Conservation (phyloP, 2,113 vertebrate species). For the Spilogale gracilis region DNA sequence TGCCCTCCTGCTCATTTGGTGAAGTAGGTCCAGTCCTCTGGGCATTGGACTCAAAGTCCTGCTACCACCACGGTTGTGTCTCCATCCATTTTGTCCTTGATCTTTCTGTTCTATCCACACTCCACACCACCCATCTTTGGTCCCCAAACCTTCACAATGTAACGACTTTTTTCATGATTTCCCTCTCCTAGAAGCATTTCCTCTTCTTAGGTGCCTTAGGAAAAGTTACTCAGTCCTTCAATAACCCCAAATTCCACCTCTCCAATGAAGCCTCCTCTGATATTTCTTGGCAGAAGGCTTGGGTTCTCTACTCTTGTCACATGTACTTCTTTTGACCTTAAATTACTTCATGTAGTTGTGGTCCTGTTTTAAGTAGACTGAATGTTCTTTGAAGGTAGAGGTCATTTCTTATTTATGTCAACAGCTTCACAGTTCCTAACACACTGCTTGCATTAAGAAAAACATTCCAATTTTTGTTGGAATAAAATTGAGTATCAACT, state of each 20-base stretch:
- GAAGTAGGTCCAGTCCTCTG: neutral
- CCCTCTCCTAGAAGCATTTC: neutral
- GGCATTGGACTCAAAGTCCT: neutral
- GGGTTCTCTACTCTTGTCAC: neutral
- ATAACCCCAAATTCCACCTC: neutral
- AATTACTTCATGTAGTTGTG: neutral
- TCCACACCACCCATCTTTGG: neutral
- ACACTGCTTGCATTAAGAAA: neutral
- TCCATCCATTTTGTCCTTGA: neutral
- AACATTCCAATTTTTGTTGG: neutral
- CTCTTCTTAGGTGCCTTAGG: neutral
- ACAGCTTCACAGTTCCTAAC: neutral
- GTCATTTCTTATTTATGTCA: neutral
- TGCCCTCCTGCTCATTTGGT: neutral
- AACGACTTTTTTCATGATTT: neutral
- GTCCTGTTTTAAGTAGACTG: neutral
- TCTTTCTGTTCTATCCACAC: neutral
- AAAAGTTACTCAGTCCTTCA: neutral
- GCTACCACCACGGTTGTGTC: too few relatives aligned
- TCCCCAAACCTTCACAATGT: neutral
- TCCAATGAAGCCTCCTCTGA: neutral
- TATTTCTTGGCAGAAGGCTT: neutral
- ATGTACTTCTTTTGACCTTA: neutral
- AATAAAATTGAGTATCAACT: constrained; percentile 32
- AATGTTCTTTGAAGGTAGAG: neutral